Evolutionary conservation across 2,797 vertebrate genomes (phyloP).

Genomic region (Xerus rutilus): DNA sequence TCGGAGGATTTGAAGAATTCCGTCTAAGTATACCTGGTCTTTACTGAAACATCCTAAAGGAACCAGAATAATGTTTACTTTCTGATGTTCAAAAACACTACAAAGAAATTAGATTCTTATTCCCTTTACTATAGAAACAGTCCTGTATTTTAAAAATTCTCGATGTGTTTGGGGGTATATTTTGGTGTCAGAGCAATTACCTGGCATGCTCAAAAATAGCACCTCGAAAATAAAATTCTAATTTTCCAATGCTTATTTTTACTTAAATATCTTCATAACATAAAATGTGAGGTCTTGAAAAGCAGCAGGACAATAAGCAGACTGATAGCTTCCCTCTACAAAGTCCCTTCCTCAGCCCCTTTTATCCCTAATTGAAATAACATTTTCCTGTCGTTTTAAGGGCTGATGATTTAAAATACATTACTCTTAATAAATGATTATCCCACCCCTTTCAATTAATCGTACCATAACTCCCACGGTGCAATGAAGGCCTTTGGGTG

Average conservation of each 20-base stretch:
- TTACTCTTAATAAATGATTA: neutral
- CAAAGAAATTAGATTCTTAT: neutral
- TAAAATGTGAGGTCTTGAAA: neutral
- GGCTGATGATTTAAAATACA: neutral
- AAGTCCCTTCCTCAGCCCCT: neutral
- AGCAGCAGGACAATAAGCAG: neutral
- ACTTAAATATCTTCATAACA: neutral
- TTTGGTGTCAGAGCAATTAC: neutral
- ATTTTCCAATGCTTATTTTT: neutral
- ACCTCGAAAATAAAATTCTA: neutral
- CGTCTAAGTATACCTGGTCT: constrained; percentile 97
- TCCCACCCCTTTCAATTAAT: neutral
- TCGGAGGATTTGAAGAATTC: constrained; percentile 95
- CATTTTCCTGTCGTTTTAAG: neutral
- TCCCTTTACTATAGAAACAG: neutral
- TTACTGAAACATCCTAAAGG: constrained; percentile 96
- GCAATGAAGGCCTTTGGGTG: neutral
- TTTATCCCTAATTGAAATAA: neutral
- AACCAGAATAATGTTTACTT: constrained; percentile 43
- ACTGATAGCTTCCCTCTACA: neutral
- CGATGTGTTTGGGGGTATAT: neutral
- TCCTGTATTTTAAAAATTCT: neutral
- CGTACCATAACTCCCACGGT: neutral
- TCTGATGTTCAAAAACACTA: neutral
- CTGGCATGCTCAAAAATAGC: neutral